Evolutionary conservation across 2,888 invertebrate genomes (phyloP), one percentile per base, ranked within the genome.

Genomic region (Tachina fera): DNA sequence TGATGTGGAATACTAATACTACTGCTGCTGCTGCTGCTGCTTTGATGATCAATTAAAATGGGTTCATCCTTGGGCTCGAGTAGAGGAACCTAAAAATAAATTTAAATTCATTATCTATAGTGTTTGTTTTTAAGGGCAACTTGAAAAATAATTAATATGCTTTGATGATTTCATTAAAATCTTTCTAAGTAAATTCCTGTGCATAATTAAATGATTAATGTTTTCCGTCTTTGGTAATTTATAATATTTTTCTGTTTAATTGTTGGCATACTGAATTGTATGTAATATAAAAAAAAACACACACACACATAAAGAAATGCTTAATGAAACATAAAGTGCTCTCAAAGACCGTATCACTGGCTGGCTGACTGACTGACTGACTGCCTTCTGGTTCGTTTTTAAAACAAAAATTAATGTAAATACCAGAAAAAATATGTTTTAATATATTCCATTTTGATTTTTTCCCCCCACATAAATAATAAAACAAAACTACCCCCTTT

Each of bases 41-140:
- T 56, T n/a, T 58, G 65, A 43, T 56, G 67, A 88, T 86, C 86
- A 68, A 83, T 83, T 80, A 86, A 68, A 56, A 89, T 89, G 81
- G 91, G 91, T 74, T 90, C 91, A 89, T 91, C 91, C 87, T 88
- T 88, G 56, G 91, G 91, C 86, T 91, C 91, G 70, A 91, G 89
- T 61, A 91, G 86, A 63, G 91, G 91, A 83, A 91, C 90, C 91
- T 91, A 87, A 76, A 88, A 71, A 71, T 63, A 81, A 70, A 68
- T 67, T 60, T 65, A 3, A 45, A 16, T 43, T 49, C 22, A 31
- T 58, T 31, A n/a, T n/a, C n/a, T n/a, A n/a, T n/a, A 58, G 10
- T 77, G 9, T 65, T 58, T n/a, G 14, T 58, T 47, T 31, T 9
- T 8, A 9, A 11, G 31, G 16, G 19, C 13, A 19, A 19, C 8